phyloP scores from a whole-genome alignment of 2,113 vertebrate genomes.

The Petrocephalus zakoni region DNA sequence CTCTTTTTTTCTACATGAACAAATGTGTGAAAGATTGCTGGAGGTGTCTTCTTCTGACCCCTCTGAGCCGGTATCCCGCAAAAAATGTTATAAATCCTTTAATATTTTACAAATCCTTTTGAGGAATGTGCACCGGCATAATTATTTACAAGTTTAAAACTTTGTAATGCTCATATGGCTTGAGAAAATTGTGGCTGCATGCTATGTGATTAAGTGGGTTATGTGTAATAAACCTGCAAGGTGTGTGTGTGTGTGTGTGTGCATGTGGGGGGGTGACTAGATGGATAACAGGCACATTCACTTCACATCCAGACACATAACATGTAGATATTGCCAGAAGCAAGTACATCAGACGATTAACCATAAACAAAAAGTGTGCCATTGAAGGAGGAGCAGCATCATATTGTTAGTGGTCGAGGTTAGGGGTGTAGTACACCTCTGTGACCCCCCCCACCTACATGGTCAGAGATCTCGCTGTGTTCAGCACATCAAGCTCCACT shows the following conservation, averaged over 20 bases:
- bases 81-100: slow-evolving; percentile 37
- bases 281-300: background rate
- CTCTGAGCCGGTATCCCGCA: slow-evolving; percentile 48
- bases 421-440: background rate
- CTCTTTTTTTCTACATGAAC: slow-evolving; percentile 35
- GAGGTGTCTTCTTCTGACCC: slow-evolving; percentile 41
- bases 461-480: background rate
- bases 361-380: background rate
- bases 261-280: background rate
- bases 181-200: slow-evolving; percentile 56
- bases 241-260: too few species aligned
- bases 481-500: background rate
- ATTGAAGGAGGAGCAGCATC: background rate
- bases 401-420: background rate
- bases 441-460: background rate
- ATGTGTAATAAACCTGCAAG: background rate
- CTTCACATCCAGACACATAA: background rate
- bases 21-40: slow-evolving; percentile 33
- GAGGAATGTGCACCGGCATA: slow-evolving; percentile 63
- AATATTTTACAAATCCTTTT: slow-evolving; percentile 52
- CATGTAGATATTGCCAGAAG: background rate
- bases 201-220: slow-evolving; percentile 48
- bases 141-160: slow-evolving; percentile 64
- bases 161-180: slow-evolving; percentile 62
- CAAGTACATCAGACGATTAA: background rate